Evolutionary conservation across 2,113 vertebrate genomes (phyloP).

Genomic region (Lepidothrix coronata): DNA sequence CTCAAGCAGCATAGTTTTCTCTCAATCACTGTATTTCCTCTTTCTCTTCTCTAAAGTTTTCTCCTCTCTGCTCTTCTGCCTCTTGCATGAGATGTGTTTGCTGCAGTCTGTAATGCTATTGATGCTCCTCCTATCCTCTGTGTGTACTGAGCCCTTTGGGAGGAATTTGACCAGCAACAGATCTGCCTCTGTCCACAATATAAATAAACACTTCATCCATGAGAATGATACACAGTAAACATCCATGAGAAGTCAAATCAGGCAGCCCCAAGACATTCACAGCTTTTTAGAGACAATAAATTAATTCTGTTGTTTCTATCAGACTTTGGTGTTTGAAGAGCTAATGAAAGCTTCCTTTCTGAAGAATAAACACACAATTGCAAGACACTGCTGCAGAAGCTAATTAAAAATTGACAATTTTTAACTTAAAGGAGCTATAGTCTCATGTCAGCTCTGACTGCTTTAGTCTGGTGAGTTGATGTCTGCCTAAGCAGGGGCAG

Average conservation of each 20-base stretch:
- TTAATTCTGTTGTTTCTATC: conserved; percentile 25
- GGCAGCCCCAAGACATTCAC: background rate
- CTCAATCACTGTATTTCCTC: background rate
- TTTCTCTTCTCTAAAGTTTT: background rate
- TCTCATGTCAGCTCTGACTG: background rate
- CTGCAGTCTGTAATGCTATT: conserved; percentile 27
- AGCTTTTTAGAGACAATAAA: background rate
- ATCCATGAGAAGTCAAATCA: background rate
- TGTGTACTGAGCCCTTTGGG: conserved; percentile 2
- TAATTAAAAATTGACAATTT: background rate
- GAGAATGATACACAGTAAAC: background rate
- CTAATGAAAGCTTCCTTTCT: conserved; percentile 18
- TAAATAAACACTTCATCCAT: conserved; percentile 8
- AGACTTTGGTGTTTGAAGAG: conserved; percentile 24
- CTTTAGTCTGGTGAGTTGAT: background rate
- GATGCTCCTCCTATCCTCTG: conserved; percentile 65
- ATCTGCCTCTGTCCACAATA: background rate
- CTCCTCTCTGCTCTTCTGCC: conserved; percentile 9
- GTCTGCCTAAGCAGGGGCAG: background rate
- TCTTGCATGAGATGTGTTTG: background rate
- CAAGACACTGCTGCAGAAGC: background rate
- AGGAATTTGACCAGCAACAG: conserved; percentile 18
- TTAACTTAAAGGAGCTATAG: background rate
- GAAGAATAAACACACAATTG: background rate
- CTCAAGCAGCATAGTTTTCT: background rate